A percentile compares a stretch with the other conserved stretches of the same genome.
phyloP scores from a whole-genome alignment of 1,140 invertebrate species.

The Cydia splendana region DNA sequence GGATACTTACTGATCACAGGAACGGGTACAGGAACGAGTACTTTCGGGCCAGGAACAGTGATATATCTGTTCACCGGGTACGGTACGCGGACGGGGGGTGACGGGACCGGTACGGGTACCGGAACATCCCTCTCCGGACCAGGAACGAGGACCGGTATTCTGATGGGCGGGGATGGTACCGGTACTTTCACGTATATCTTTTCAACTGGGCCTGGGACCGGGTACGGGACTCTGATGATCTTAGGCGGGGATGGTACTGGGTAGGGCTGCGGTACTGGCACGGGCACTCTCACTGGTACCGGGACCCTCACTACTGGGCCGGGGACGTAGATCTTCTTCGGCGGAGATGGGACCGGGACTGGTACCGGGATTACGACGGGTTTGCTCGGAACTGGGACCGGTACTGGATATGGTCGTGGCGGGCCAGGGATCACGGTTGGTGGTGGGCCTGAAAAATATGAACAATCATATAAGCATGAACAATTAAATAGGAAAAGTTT shows the following conservation, averaged over 20 bases:
- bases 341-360: slow-evolving; percentile 60
- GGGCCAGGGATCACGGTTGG: slow-evolving; percentile 63
- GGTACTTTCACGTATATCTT: slow-evolving; percentile 32
- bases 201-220: slow-evolving; percentile 45
- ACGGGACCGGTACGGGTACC: slow-evolving; percentile 58
- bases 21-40: slow-evolving; percentile 53
- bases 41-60: slow-evolving; percentile 47
- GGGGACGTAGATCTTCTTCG: slow-evolving; percentile 58
- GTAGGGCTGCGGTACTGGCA: slow-evolving; percentile 51
- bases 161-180: slow-evolving; percentile 35
- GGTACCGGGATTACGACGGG: slow-evolving; percentile 59
- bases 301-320: slow-evolving; percentile 55
- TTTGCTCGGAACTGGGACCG: slow-evolving; percentile 59
- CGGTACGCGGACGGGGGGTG: slow-evolving; percentile 52
- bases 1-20: slow-evolving; percentile 49
- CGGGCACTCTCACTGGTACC: slow-evolving; percentile 49
- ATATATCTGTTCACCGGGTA: slow-evolving; percentile 52
- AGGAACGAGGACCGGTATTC: slow-evolving; percentile 44
- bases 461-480: not conserved
- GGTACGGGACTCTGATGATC: slow-evolving; percentile 48
- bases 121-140: slow-evolving; percentile 40
- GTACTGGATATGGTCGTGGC: slow-evolving; percentile 59
- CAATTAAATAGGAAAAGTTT: not conserved
- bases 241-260: slow-evolving; percentile 55
- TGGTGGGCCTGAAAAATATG: slow-evolving; percentile 49